phyloP scores from a whole-genome alignment of 1,140 invertebrate species.

The Mamestra configurata region DNA sequence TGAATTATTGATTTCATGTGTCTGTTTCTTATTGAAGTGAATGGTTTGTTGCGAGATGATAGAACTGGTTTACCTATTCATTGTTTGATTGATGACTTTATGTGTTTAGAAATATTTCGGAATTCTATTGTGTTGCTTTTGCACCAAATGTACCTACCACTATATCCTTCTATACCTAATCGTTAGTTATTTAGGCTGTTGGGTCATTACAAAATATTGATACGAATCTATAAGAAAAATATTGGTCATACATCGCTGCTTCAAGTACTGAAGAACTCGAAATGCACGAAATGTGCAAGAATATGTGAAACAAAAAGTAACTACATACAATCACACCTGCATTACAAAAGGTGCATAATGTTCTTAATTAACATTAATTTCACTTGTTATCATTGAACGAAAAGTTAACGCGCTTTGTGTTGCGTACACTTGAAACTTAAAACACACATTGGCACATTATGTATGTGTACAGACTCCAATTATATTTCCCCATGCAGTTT shows the following conservation, averaged over 20 bases:
- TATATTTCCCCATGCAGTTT: neutral
- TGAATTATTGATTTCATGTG: conserved; percentile 29
- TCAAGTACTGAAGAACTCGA: neutral
- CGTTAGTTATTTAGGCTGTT: neutral
- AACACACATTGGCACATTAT: neutral
- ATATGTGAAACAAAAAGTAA: conserved; percentile 6
- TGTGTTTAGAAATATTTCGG: neutral
- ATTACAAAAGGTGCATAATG: conserved; percentile 19
- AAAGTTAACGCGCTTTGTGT: conserved; percentile 4
- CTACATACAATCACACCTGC: conserved; percentile 25
- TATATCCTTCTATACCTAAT: neutral
- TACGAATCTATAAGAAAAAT: neutral
- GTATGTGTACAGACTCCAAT: neutral
- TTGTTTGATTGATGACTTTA: conserved; percentile 20
- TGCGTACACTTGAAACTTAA: conserved; percentile 1
- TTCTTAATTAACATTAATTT: conserved; percentile 40
- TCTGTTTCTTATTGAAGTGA: conserved; percentile 16
- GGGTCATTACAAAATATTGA: neutral
- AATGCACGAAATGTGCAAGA: neutral
- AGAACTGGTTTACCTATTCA: neutral
- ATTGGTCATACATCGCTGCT: neutral
- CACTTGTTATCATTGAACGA: conserved; percentile 38
- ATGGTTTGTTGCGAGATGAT: neutral
- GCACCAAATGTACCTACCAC: too few species aligned
- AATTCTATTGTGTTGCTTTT: neutral